Base-by-base conservation (phyloP, 2,797 vertebrate genomes). In the Melanotaenia parkinsoni region DNA sequence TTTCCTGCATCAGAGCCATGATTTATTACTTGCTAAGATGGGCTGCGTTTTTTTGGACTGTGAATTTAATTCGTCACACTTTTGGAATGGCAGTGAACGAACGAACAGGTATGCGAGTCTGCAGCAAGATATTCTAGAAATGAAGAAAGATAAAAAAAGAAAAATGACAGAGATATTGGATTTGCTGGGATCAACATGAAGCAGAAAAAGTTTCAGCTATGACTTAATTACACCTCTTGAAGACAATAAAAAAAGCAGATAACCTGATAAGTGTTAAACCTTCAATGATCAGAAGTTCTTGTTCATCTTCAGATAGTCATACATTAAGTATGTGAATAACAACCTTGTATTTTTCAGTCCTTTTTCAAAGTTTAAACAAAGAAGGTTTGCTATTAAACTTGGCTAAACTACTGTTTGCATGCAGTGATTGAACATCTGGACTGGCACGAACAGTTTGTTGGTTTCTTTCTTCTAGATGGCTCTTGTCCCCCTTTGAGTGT, bases 1-100 rank as follows among this genome's bases (percentile, higher is more conserved):
- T 91, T 92, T 87, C 90, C 91, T 94, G 94, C 90, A 91, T 89
- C 86, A 87, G 64, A 92, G 91, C 93, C 89, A 99, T 98, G 98
- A 94, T 89, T 93, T 77, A 77, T 92, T 78, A 79, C 88, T 30
- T 84, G 80, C 90, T 94, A 85, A 93, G 89, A 90, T 97, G 94
- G 95, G 90, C 89, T 78, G 70, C 94, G 92, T 94, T 96, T 85
- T 86, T 97, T 86, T 96, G 95, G 94, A 89, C 92, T 81, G 81
- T 94, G 84, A 72, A 92, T 80, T 87, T 92, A 81, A 82, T 96
- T 89, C 94, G 92, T 81, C 81, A 89, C 84, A 90, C 92, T 68
- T 76, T 86, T 86, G 95, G 95, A 56, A 95, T 95, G 95, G 92
- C 92, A 33, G 90, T 96, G 83, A 95, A 88, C 76, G 96, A 97